These are phyloP conservation scores for Arbacia lixula DNA, from an alignment of 53 echinoderm and acorn worm species.

Conservation along the genomic window DNA sequence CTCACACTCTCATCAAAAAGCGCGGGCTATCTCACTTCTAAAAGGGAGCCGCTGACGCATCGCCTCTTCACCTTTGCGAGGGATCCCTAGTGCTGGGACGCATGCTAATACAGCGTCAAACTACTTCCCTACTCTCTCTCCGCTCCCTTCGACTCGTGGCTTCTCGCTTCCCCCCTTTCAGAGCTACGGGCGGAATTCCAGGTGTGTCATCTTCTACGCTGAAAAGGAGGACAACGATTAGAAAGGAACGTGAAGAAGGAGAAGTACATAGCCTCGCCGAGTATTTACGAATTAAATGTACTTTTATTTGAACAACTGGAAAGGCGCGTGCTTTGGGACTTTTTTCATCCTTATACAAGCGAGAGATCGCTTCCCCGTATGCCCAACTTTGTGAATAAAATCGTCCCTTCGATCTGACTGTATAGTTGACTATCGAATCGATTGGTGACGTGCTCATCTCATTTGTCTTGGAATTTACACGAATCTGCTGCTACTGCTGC, in stretches of 20 bases:
- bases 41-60: constrained; percentile 50
- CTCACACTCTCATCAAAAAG: background rate
- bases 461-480: constrained; percentile 8
- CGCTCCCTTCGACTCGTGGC: too few species aligned
- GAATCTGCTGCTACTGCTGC: too few species aligned
- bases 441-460: constrained; percentile 2
- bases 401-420: constrained; percentile 10
- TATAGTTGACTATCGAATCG: constrained; percentile 16
- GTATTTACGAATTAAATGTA: constrained; percentile 57
- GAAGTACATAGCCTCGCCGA: constrained; percentile 28
- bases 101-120: constrained; percentile 42
- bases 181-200: constrained; percentile 29
- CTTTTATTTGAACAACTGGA: constrained; percentile 56
- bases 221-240: background rate
- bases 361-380: constrained; percentile 4
- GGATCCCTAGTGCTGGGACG: constrained; percentile 39
- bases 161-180: background rate
- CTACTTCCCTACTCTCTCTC: constrained; percentile 19
- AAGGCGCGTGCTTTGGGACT: constrained; percentile 37
- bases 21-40: constrained; percentile 32
- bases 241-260: background rate
- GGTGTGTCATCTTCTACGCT: constrained; percentile 28
- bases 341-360: constrained; percentile 21
- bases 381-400: constrained; percentile 43
- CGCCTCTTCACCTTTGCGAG: constrained; percentile 2